Evolutionary conservation across 1,140 invertebrate species (phyloP), one percentile per base, ranked within the genome.

Genomic region (Drosophila pallidifrons): DNA sequence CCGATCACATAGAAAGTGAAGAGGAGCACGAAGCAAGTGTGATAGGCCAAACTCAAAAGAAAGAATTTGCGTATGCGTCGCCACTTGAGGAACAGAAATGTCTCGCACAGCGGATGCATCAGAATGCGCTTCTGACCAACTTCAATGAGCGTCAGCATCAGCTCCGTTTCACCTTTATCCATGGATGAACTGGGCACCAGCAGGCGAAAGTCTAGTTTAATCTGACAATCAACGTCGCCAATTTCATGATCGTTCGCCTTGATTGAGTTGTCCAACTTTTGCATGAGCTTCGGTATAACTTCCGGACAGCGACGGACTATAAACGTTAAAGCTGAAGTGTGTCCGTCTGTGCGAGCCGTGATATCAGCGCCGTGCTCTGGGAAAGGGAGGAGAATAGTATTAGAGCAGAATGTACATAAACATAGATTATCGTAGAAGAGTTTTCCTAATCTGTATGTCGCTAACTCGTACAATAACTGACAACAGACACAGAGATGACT

Each of bases 71-170:
- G 93, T 55, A 97, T 97, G 78, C 95, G 94, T 16, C 95, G 92
- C 97, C 97, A 98, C 93, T 97, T 97, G 3, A 97, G 92, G 70
- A 96, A 95, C 0, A 97, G 92, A 81, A 97, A 97, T 7, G 96
- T 97, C 86, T 97, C 96, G 68, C 95, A 96, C 0, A 97, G 93
- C 1, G 96, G 96, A 93, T 97, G 96, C 91, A 96, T 96, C 1
- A 97, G 91, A 16, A 97, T 93, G 32, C 96, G 95, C 75, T 95
- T 94, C 66, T 96, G 95, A 2, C 96, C 96, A 1, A 96, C 96
- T 92, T 96, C 96, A 1, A 96, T 95, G 30, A 97, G 94, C n/a
- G 95, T 95, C 0, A 96, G 82, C 55, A 97, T 93, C 3, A 97
- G 90, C 75, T 96, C 96, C 1, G 95, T 95, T 92, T 97, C 96